Evolutionary conservation across 2,888 invertebrate species (phyloP), one percentile per base, ranked within the genome.

Genomic region (Octodonta nipae): DNA sequence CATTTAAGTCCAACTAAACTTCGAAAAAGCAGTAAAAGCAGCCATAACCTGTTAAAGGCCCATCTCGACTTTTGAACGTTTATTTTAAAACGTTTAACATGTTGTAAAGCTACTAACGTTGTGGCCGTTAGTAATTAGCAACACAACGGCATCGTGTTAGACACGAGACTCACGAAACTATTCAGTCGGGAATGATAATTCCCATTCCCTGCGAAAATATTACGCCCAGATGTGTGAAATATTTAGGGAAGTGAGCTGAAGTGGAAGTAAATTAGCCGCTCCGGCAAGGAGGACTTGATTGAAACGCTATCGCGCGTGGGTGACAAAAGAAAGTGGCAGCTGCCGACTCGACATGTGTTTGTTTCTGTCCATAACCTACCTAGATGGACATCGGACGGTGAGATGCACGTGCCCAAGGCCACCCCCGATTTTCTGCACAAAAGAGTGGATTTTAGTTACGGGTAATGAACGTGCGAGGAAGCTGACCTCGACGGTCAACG

Each of bases 381-480:
- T 53, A 46, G 54, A 52, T 52, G 55, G 55, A 50, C 56, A 55
- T 47, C 51, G 54, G 53, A 43, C 51, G n/a, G n/a, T n/a, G n/a
- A n/a, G n/a, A n/a, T n/a, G 49, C 54, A 52, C 53, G 51, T 49
- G 52, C 46, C 53, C 51, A 45, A 47, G 47, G 43, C 47, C 58
- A 54, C 55, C 56, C 55, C 56, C 58, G 55, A 54, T 46, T 16
- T 36, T 35, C n/a, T n/a, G n/a, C n/a, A 52, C 53, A 54, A 54
- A 51, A 52, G 55, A 47, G 49, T 46, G 46, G 54, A 52, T 52
- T 59, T 61, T 60, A 61, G 61, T 60, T 60, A 55, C 61, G 61
- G 58, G 55, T 61, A 59, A 61, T 61, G 56, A 58, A 47, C 51
- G 50, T 45, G 45, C n/a, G n/a, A n/a, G n/a, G n/a, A n/a, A n/a